Conservation (phyloP, 2,888 invertebrate species). For the Drosophila kuntzei region DNA sequence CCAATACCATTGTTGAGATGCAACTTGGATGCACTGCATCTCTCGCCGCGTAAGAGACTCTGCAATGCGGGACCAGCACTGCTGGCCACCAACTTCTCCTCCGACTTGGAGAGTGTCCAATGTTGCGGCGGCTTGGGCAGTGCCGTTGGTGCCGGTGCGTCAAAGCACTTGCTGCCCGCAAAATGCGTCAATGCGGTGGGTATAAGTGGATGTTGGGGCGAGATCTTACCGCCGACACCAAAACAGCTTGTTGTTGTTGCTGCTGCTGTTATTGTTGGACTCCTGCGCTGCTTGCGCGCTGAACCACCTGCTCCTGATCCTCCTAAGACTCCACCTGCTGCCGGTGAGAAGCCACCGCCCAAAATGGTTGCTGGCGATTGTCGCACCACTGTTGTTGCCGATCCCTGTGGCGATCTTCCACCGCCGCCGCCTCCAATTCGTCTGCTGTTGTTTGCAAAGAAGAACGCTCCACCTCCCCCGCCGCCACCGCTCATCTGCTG, state of each 20-base stretch:
- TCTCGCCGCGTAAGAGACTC: constrained; percentile 58
- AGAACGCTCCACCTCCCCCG: constrained; percentile 58
- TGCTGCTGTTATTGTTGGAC: constrained; percentile 47
- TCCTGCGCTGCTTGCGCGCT: constrained; percentile 78
- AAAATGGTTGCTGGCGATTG: constrained; percentile 82
- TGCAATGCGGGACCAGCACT: constrained; percentile 78
- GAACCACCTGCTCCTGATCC: constrained; percentile 55
- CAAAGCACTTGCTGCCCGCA: constrained; percentile 93
- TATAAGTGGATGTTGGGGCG: constrained; percentile 83
- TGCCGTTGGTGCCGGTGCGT: constrained; percentile 91
- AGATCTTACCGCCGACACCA: constrained; percentile 73
- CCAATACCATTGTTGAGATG: constrained; percentile 38
- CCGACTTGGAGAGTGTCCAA: constrained; percentile 87
- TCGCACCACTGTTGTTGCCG: constrained; percentile 41
- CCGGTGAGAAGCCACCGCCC: constrained; percentile 71
- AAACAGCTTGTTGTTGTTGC: constrained; percentile 35
- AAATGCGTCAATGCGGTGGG: constrained; percentile 85
- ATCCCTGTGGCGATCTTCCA: constrained; percentile 70
- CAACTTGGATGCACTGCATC: constrained; percentile 56
- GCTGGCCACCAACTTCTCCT: constrained; percentile 86
- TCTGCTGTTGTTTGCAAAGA: constrained; percentile 64
- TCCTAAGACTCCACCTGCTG: constrained; percentile 10
- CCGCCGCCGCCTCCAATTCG: constrained; percentile 62
- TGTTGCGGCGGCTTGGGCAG: constrained; percentile 93
- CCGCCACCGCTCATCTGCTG: constrained; percentile 58